Base-by-base conservation (phyloP, 2,113 vertebrate species). In the Centropristis striata region DNA sequence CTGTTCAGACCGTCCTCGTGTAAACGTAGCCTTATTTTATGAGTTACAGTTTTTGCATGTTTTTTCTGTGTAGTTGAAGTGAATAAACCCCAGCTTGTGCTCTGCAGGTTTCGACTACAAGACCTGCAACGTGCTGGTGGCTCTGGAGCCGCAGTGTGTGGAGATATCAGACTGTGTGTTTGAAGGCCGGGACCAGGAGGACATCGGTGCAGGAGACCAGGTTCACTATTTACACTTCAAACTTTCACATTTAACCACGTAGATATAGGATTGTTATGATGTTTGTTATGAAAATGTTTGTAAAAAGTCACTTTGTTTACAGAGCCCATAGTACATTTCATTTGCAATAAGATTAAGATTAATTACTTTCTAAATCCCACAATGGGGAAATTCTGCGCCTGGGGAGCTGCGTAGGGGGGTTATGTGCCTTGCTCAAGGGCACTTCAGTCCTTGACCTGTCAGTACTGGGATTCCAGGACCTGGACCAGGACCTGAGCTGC, bases 201-300 rank as follows among this genome's bases (percentile, higher is more conserved):
- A 95, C 79, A 94, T 95, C 41, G 95, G 94, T 1, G 95, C 95
- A 1, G 95, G 95, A 6, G 95, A 95, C 77, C 95, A 95, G 92
- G 95, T 95, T 59, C 42, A 58, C 54, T 54, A n/a, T 67, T 25
- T 61, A 1, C 58, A 14, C 58, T 84, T 44, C 8, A 23, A 49
- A 13, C 53, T 36, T 41, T 12, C 53, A 15, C 46, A 20, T 47
- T 66, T 63, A 44, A 27, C 27, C 32, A 2, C 16, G 0, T 57
- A 9, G 21, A 21, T 7, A 18, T 4, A 16, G 18, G 20, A 0
- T 1, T 10, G 2, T 54, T 64, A n/a, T n/a, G n/a, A n/a, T 54
- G 1, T 32, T 54, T 18, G 4, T 13, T 16, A 2, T 8, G 13
- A 72, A 36, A 14, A 50, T 16, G 39, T 23, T 21, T 57, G 21